Percentiles rank a stretch among this genome's conserved stretches.
Evolutionary conservation across 2,113 vertebrate species (phyloP).

Genomic region (Lipophrys pholis): DNA sequence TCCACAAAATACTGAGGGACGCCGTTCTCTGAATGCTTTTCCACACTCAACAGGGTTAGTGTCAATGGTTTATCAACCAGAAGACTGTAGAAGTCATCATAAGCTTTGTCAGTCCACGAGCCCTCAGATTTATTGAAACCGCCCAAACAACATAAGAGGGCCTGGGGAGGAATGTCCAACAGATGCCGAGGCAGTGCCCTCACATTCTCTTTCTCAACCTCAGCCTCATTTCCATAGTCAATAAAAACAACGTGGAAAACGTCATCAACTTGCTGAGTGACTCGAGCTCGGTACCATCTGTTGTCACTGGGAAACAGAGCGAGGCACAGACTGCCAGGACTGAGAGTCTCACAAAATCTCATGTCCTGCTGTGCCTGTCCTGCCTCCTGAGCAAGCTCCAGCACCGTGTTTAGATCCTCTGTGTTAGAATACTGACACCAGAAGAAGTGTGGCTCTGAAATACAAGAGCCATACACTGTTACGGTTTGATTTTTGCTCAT

Average conservation of each 20-base stretch:
- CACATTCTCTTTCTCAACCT: constrained; percentile 69
- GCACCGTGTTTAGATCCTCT: constrained; percentile 73
- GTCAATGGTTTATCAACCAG: constrained; percentile 80
- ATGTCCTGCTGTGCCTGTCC: constrained; percentile 53
- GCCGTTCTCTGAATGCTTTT: constrained; percentile 30
- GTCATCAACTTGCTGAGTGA: constrained; percentile 64
- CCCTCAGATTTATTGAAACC: constrained; percentile 83
- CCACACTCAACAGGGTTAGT: constrained; percentile 74
- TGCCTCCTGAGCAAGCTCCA: constrained; percentile 75
- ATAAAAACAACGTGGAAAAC: constrained; percentile 78
- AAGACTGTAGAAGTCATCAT: constrained; percentile 82
- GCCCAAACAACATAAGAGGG: constrained; percentile 86
- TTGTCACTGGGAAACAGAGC: constrained; percentile 84
- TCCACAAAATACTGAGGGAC: constrained; percentile 83
- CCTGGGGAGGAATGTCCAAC: constrained; percentile 80
- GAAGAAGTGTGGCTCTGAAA: constrained; percentile 86
- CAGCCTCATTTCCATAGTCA: constrained; percentile 88
- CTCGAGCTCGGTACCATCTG: constrained; percentile 85
- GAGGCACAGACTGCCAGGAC: constrained; percentile 82
- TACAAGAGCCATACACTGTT: constrained; percentile 79
- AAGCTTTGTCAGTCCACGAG: constrained; percentile 80
- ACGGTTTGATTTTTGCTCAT: constrained; percentile 61
- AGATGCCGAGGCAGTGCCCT: constrained; percentile 79
- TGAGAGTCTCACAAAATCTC: constrained; percentile 45
- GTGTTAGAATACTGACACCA: constrained; percentile 86